Base-by-base conservation (phyloP, 2,113 vertebrate genomes). In the Hippocampus barbouri region DNA sequence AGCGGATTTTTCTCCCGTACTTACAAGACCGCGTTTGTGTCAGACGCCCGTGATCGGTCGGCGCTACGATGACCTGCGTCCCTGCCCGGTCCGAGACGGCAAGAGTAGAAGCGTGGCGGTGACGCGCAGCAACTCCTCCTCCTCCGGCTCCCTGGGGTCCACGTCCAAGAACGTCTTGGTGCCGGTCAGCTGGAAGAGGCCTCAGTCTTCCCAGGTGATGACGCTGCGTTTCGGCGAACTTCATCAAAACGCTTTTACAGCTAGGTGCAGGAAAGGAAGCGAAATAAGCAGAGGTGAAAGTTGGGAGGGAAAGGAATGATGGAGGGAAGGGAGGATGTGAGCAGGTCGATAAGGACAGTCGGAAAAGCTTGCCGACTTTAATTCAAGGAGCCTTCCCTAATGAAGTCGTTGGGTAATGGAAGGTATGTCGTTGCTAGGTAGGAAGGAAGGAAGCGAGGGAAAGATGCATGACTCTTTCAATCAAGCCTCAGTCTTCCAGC, bases 101-200 rank as follows among this genome's bases (percentile, higher is more conserved):
- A 98, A 97, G 84, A 91, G 92, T 47, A 90, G 94, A 40, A 92
- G 91, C 12, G 92, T 95, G 77, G 92, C 95, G 0, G 94, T 97
- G 85, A 97, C 97, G 41, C 92, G 94, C 56, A 98, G 96, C 82
- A 94, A 5, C 34, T 38, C 97, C 21, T 98, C 97, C 23, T 98
- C 97, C 40, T 98, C 97, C 45, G 96, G 95, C n/a, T 98, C 97
- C 0, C 98, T 97, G 3, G 95, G 95, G 53, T 98, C 96, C 72
- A 95, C 94, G 66, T 94, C 95, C 77, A 97, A 97, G 81, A 97
- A 95, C 27, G 96, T 97, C 54, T 93, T 99, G 75, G 97, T 99
- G 78, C 97, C 97, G 21, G 95, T 98, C 81, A 97, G 97, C 92
- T 99, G 97, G 97, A 99, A 98, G 83, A 94, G 95, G 72, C 97